A percentile compares a stretch with the other conserved stretches of the same genome.
Conservation (phyloP, 2,797 vertebrate genomes). For the Tympanoctomys barrerae region DNA sequence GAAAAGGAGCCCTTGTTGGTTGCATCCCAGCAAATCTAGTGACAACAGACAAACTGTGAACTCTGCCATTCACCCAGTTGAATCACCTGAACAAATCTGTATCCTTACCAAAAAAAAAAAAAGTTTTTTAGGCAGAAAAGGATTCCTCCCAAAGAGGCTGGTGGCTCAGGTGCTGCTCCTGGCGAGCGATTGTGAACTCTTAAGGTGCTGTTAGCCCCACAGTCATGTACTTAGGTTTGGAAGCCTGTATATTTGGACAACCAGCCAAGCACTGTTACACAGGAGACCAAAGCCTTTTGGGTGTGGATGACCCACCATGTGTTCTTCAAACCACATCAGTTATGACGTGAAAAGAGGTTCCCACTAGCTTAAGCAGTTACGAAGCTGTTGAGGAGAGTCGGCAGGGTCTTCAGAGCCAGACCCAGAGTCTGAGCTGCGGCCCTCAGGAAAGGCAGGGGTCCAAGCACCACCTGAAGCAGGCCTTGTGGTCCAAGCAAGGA, state of each 20-base stretch:
- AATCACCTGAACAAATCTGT: neutral
- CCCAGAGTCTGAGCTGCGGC: neutral
- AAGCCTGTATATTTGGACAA: neutral
- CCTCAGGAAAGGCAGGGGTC: neutral
- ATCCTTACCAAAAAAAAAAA: neutral
- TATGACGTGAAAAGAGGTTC: neutral
- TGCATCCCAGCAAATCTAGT: conserved; percentile 33
- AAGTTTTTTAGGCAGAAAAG: neutral
- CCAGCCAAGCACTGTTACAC: neutral
- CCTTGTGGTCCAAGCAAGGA: neutral
- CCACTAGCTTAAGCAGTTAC: neutral
- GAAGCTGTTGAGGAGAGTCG: neutral
- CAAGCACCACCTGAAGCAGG: fast-evolving
- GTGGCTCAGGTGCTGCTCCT: neutral
- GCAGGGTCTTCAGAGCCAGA: neutral
- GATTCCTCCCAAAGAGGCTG: neutral
- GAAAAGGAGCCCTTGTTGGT: neutral
- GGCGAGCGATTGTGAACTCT: neutral
- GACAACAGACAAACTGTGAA: conserved; percentile 35
- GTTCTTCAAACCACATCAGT: neutral
- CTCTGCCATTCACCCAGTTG: neutral
- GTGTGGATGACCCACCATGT: neutral
- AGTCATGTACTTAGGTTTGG: neutral
- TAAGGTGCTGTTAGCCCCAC: neutral
- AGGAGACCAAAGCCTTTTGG: neutral